A percentile compares a stretch with the other conserved stretches of the same genome.
These are phyloP conservation scores for Pagrus major DNA, from an alignment of 2,113 vertebrate species.

Conservation along the genomic window DNA sequence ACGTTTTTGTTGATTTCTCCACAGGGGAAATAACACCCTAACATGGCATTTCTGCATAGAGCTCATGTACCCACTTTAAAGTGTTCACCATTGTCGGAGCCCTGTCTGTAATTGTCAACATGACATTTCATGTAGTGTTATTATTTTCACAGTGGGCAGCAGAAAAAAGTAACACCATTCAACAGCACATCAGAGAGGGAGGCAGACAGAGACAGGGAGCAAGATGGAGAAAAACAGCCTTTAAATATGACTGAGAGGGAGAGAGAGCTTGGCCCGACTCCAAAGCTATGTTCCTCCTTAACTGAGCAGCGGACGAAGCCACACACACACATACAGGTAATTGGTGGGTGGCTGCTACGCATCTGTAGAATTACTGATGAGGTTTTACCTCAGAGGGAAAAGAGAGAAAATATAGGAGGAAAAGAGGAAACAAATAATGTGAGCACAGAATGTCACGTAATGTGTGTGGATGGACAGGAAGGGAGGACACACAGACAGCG, in stretches of 20 bases:
- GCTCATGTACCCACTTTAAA: not conserved
- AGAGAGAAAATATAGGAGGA: slow-evolving; percentile 14
- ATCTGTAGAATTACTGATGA: slow-evolving; percentile 65
- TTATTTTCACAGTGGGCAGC: slow-evolving; percentile 29
- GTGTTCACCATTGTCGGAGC: not conserved
- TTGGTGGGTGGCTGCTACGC: slow-evolving; percentile 30
- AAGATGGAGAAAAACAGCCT: slow-evolving; percentile 23
- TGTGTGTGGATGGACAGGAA: slow-evolving; percentile 11
- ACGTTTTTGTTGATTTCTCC: slow-evolving; percentile 8
- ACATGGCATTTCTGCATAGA: not conserved
- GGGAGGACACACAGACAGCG: not conserved
- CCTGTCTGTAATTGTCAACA: not conserved
- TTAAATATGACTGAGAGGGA: slow-evolving; percentile 43
- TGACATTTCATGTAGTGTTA: slow-evolving; percentile 73
- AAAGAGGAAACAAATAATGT: slow-evolving; percentile 15
- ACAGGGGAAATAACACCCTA: slow-evolving; percentile 1
- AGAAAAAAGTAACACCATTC: slow-evolving; percentile 5
- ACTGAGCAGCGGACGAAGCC: slow-evolving; percentile 54
- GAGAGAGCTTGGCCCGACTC: slow-evolving; percentile 24
- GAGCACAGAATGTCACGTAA: not conserved
- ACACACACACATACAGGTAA: slow-evolving; percentile 36
- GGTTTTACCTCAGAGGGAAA: slow-evolving; percentile 21
- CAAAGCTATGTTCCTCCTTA: slow-evolving; percentile 59
- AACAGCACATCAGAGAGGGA: slow-evolving; percentile 9
- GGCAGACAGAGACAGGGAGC: slow-evolving; percentile 1